Conservation (phyloP, 2,113 vertebrate genomes). For the Egretta garzetta region DNA sequence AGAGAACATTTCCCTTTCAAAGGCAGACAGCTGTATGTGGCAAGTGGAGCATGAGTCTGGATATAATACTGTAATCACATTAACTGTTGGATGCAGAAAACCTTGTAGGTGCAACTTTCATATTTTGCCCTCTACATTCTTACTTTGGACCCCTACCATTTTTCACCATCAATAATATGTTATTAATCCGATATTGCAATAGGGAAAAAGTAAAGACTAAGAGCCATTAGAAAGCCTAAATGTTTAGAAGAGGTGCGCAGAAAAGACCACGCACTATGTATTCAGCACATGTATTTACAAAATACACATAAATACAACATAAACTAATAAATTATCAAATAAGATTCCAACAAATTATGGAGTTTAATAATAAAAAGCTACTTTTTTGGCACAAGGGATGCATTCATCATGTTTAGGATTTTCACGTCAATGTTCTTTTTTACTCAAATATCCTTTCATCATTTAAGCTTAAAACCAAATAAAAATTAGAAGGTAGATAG, state of each 20-base stretch:
- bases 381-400: not conserved
- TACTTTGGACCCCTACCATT: not conserved
- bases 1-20: conserved; percentile 16
- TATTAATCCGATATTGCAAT: not conserved
- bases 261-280: accelerated
- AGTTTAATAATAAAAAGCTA: not conserved
- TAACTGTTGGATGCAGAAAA: not conserved
- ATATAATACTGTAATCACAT: not conserved
- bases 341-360: not conserved
- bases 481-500: not conserved
- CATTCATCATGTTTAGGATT: not conserved
- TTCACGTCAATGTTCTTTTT: not conserved
- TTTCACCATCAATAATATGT: not conserved
- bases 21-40: not conserved
- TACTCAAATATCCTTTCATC: not conserved
- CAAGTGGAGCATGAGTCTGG: not conserved
- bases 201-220: not conserved
- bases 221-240: not conserved
- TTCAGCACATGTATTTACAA: not conserved
- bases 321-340: not conserved
- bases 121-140: not conserved
- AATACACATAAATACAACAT: not conserved
- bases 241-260: not conserved
- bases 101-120: not conserved
- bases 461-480: not conserved